These are phyloP conservation scores for Halictus rubicundus DNA, from an alignment of 1,140 invertebrate genomes.

Conservation along the genomic window DNA sequence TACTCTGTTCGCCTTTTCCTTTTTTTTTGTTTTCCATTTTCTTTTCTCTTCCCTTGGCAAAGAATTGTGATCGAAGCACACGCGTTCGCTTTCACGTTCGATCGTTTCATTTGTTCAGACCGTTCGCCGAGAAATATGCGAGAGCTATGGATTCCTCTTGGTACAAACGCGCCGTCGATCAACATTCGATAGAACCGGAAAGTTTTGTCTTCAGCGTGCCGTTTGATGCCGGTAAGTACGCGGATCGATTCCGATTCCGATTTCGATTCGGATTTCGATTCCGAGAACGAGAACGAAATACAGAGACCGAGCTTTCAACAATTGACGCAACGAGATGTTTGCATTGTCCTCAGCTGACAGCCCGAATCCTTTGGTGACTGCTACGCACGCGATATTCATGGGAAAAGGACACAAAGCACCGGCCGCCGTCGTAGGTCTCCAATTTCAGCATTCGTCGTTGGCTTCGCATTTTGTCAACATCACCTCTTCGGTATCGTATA, in stretches of 20 bases:
- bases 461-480: conserved; percentile 92
- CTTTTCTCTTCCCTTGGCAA: no score
- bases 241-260: no score
- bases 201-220: conserved; percentile 96
- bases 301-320: no score
- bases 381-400: conserved; percentile 94
- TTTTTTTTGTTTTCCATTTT: no score
- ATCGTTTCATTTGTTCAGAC: conserved; percentile 79
- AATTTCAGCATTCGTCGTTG: conserved; percentile 90
- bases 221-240: conserved; percentile 86
- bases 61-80: no score
- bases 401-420: conserved; percentile 92
- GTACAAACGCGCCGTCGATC: conserved; percentile 96
- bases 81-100: no score
- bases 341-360: conserved; percentile 69
- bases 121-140: conserved; percentile 90
- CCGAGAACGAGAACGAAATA: no score
- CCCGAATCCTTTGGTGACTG: conserved; percentile 88
- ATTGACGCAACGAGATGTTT: conserved; percentile 29
- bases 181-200: conserved; percentile 90
- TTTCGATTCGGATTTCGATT: no score
- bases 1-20: no score
- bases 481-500: conserved; percentile 87
- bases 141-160: conserved; percentile 94
- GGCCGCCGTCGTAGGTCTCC: conserved; percentile 93